These are phyloP conservation scores for Crambe crambe DNA, from an alignment of 37 sponge, comb jelly and placozoan genomes.

Conservation along the genomic window DNA sequence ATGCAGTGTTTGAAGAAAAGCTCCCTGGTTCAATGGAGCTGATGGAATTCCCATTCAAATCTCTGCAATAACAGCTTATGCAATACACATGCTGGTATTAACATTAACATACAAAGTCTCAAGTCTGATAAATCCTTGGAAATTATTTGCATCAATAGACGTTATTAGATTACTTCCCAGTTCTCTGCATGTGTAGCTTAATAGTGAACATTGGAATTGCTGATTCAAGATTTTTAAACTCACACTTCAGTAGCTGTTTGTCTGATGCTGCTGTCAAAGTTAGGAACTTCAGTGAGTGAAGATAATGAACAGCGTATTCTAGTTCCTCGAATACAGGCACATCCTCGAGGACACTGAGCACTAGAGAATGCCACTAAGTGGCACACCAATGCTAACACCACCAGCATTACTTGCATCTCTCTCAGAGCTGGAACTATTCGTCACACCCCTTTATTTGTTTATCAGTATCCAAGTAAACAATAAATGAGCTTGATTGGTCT, in stretches of 20 bases:
- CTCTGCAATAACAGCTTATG: neutral
- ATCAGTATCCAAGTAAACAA: too few species aligned
- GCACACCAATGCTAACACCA: too few species aligned
- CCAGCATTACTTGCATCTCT: too few species aligned
- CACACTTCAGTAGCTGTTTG: constrained; percentile 15
- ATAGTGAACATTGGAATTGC: too few species aligned
- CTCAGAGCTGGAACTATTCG: too few species aligned
- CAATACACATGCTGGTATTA: neutral
- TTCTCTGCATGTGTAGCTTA: too few species aligned
- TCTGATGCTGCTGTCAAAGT: neutral
- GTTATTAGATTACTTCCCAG: neutral
- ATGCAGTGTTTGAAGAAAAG: neutral
- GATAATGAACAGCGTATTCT: constrained; percentile 6
- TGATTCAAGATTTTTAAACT: neutral
- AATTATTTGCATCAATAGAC: neutral
- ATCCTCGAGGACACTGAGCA: constrained; percentile 18
- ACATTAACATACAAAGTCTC: neutral
- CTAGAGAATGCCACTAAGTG: neutral
- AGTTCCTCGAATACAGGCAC: constrained; percentile 6
- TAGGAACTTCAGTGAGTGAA: constrained; percentile 14
- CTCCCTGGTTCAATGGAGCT: constrained; percentile 24
- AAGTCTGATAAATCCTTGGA: neutral
- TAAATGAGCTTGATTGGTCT: too few species aligned
- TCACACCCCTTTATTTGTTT: too few species aligned
- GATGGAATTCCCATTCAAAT: neutral